phyloP scores from a whole-genome alignment of 2,888 invertebrate genomes.

The Charanyca ferruginea region DNA sequence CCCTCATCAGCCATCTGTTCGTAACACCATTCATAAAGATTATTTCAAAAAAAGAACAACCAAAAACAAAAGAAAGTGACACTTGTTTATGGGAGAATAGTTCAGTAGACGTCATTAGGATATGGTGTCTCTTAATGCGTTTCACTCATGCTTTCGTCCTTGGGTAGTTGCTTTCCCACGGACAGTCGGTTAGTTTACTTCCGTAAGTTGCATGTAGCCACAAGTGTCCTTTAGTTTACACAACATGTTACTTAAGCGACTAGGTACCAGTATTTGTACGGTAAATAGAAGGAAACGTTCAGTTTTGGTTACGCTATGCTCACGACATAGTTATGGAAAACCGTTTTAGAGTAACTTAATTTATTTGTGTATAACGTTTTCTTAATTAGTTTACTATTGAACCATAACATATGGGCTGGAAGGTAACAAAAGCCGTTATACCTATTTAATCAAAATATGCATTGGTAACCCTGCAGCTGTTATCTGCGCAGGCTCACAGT shows the following conservation, averaged over 20 bases:
- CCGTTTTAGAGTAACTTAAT: conserved; percentile 32
- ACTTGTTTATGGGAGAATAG: conserved; percentile 66
- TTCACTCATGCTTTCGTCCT: conserved; percentile 67
- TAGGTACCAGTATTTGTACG: conserved; percentile 48
- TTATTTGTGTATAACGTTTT: conserved; percentile 24
- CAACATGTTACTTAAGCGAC: conserved; percentile 56
- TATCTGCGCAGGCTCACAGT: conserved; percentile 77
- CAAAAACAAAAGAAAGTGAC: conserved; percentile 65
- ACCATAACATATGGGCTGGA: conserved; percentile 55
- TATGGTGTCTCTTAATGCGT: conserved; percentile 62
- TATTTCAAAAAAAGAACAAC: conserved; percentile 38
- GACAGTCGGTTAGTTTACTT: conserved; percentile 75
- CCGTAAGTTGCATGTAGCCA: conserved; percentile 70
- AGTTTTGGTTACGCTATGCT: conserved; percentile 26
- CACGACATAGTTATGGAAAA: conserved; percentile 19
- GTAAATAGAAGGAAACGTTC: conserved; percentile 48
- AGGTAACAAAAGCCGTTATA: conserved; percentile 61
- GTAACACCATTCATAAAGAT: conserved; percentile 32
- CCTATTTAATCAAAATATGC: conserved; percentile 66
- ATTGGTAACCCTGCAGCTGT: conserved; percentile 76
- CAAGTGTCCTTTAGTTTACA: conserved; percentile 71
- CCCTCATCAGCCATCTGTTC: conserved; percentile 46
- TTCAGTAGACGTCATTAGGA: conserved; percentile 64
- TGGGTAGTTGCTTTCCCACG: conserved; percentile 80
- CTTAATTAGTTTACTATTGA: conserved; percentile 50